phyloP scores from a whole-genome alignment of 2,888 invertebrate species.

The Dromius quadrimaculatus region DNA sequence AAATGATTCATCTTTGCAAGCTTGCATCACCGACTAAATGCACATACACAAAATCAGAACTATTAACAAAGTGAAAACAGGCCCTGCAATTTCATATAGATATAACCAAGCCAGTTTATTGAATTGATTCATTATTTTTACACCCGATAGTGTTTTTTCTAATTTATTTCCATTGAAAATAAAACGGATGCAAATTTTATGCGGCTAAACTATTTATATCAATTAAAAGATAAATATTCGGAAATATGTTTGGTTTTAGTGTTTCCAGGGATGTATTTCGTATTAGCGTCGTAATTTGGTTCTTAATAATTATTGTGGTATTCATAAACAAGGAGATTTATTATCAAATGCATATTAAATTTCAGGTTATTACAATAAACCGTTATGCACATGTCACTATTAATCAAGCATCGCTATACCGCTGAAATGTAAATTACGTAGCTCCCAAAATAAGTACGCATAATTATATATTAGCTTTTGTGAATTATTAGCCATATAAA shows the following conservation, averaged over 20 bases:
- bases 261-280: no score
- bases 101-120: background rate
- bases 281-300: no score
- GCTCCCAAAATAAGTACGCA: slow-evolving; percentile 15
- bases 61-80: no score
- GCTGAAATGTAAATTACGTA: slow-evolving; percentile 22
- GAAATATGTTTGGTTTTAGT: no score
- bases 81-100: no score
- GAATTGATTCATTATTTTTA: background rate
- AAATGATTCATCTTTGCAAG: no score
- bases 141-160: background rate
- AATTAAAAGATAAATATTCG: slow-evolving; percentile 1
- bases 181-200: slow-evolving; percentile 6
- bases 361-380: slow-evolving; percentile 7
- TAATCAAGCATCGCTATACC: slow-evolving; percentile 18
- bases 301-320: no score
- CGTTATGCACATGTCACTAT: slow-evolving; percentile 17
- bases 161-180: slow-evolving; percentile 9
- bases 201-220: slow-evolving; percentile 17
- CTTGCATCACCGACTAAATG: no score
- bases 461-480: slow-evolving; percentile 25
- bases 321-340: slow-evolving; percentile 31
- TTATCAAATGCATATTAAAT: slow-evolving; percentile 30
- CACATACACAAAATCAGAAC: no score
- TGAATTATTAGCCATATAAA: slow-evolving; percentile 22